Base-by-base conservation (phyloP, 1,140 invertebrate species). In the Ips nitidus region DNA sequence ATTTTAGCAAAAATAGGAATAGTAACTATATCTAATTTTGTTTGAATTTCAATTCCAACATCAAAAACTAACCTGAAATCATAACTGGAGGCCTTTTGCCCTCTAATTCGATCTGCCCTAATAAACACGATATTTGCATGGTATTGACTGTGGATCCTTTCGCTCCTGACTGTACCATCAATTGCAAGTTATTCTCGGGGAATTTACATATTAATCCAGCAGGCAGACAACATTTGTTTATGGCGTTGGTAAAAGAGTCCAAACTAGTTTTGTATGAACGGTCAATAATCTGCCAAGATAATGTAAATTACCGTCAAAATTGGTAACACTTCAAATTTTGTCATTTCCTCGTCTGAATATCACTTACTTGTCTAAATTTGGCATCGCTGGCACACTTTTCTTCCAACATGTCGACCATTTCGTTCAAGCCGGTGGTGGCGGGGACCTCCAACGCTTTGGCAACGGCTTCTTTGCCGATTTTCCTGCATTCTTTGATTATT, bases 101-200 rank as follows among this genome's bases (percentile, higher is more conserved):
- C 86, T 99, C 98, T 76, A 99, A 87, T 80, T 99, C 97, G 79
- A 99, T 99, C 84, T 99, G 98, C 5, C 97, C 98, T 1, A 99
- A 83, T 7, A 97, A 83, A 82, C 95, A 97, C 0, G 96, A 98
- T 75, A 99, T 99, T 80, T 99, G 96, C 91, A 97, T 95, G 76
- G 93, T 94, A 80, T 99, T 98, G 0, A 98, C 95, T 74, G 86
- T 91, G 0, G 95, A 95, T 43, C 98, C 98, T 83, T 99, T 99
- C 0, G 98, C 98, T 56, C 98, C 98, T 7, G 98, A 98, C 77
- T 96, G 88, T 0, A 99, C 95, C 96, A 99, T 99, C 57, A 99
- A 80, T 80, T 98, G 97, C 2, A 99, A 86, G 83, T 98, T 98
- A 82, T 99, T 99, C 2, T 90, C 76, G 0, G 98, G 97, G 80